Base-by-base conservation (phyloP, 1,140 invertebrate species). In the Monochamus saltuarius region DNA sequence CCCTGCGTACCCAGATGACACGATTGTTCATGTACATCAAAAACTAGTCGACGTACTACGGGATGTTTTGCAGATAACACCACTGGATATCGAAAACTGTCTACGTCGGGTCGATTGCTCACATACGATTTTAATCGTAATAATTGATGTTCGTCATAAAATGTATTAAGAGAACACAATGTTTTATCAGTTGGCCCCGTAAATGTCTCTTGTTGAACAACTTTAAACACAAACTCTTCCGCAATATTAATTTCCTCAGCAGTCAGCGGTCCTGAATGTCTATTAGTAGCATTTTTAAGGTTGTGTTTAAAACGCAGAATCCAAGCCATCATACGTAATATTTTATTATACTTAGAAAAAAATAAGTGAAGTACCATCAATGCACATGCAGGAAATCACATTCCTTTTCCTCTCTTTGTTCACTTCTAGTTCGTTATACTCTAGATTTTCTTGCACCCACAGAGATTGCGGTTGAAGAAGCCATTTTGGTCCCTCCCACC, bases 401-500 rank as follows among this genome's bases (percentile, higher is more conserved):
- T 8, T 14, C 50, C 61, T 56, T 34, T 62, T 57, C 11, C 61
- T 34, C 19, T 69, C 70, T 2, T 2, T 37, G 10, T 51, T 56
- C 7, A 67, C 46, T n/a, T 61, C 62, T 2, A 46, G 10, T 38
- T 65, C 61, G 14, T 71, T 40, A 3, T 38, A 7, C 7, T 53
- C 4, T 6, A 7, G 2, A 1, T 66, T 34, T 1, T 13, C 35
- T 0, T 2, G 3, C 0, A 73, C 67, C 74, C 71, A 77, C 1
- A 59, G 6, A 7, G 58, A 38, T 16, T 50, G 34, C 10, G 36
- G 4, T 17, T 54, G 10, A 9, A 56, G 34, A 10, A 77, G 45
- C 75, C 75, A 77, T 1, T 16, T 7, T 0, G 73, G 75, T 6
- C 73, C 74, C 60, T 71, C 55, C 66, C 67, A 74, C 75, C 72